Percentiles rank a stretch among this genome's conserved stretches.
Evolutionary conservation across 2,888 invertebrate genomes (phyloP).

Genomic region (Pristionchus exspectatus): DNA sequence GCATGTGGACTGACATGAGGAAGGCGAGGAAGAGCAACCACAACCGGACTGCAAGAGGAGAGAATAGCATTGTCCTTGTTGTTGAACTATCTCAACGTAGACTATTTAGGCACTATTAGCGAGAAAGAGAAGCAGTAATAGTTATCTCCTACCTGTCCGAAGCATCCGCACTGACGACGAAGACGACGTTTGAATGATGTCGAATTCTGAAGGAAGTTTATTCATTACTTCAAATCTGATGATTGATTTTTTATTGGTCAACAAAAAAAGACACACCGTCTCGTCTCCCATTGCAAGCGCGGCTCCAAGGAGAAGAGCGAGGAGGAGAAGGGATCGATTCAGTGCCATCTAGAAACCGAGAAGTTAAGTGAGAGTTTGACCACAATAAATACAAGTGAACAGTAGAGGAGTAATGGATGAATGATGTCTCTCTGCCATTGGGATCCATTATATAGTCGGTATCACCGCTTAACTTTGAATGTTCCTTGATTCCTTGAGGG

Average conservation of each 20-base stretch:
- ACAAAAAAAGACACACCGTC: not conserved
- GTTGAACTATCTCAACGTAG: not conserved
- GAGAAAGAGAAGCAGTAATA: not conserved
- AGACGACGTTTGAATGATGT: not conserved
- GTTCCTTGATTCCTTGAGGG: not conserved
- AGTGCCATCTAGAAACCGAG: not conserved
- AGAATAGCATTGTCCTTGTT: not conserved
- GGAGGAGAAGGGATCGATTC: not conserved
- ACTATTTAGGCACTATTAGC: too few relatives aligned
- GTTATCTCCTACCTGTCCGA: not conserved
- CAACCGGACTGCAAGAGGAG: not conserved
- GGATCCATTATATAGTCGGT: not conserved
- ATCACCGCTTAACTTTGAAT: not conserved
- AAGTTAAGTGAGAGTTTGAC: not conserved
- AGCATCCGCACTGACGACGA: constrained; percentile 15
- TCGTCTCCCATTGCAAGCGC: not conserved
- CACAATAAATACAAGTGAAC: not conserved
- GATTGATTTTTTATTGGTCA: not conserved
- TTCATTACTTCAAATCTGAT: not conserved
- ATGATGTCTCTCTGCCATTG: not conserved
- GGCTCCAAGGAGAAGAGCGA: constrained; percentile 5
- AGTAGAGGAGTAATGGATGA: not conserved
- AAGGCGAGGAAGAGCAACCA: not conserved
- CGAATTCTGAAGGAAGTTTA: not conserved
- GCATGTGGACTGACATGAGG: not conserved